Base-by-base conservation (phyloP, 2,797 vertebrate genomes). In the Cephalopachus bancanus region DNA sequence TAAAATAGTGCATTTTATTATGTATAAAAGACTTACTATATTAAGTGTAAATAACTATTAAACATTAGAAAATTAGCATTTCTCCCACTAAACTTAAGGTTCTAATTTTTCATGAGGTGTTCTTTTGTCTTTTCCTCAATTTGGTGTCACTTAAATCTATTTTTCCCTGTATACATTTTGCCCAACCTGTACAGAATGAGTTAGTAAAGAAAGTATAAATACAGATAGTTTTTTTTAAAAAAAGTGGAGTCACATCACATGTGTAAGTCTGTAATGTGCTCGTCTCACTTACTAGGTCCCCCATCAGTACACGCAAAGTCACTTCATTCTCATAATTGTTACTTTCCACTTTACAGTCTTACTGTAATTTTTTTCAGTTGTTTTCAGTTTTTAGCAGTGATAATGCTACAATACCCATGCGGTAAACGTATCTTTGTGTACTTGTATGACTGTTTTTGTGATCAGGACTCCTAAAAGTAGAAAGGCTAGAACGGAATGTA, bases 41-140 rank as follows among this genome's bases (percentile, higher is more conserved):
- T 10, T 90, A 93, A 76, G 33, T 53, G 15, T 83, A 81, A 30
- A 85, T n/a, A 6, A 88, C 92, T 91, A 81, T 59, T 93, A 86
- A 94, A 80, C n/a, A 94, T 83, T 49, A 92, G 44, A 57, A 93
- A 93, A 55, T 71, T 44, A 76, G 12, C 19, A 53, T 76, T 44
- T 62, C 2, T 2, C 11, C 51, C 20, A 80, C 10, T 90, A 84
- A 15, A 95, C 55, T 83, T 71, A 91, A 93, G 69, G 44, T 51
- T 88, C 71, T 49, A 59, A 16, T 75, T 86, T 93, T 96, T 87
- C 49, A n/a, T 37, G 30, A 86, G 51, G n/a, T 26, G 75, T 84
- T 69, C 49, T 92, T 95, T 93, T 30, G 49, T 93, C 67, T 86
- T 97, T 81, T 75, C 57, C 55, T 93, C 59, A 72, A 12, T 89